Evolutionary conservation across 2,113 vertebrate genomes (phyloP).

Genomic region (Melanocharis versteri): DNA sequence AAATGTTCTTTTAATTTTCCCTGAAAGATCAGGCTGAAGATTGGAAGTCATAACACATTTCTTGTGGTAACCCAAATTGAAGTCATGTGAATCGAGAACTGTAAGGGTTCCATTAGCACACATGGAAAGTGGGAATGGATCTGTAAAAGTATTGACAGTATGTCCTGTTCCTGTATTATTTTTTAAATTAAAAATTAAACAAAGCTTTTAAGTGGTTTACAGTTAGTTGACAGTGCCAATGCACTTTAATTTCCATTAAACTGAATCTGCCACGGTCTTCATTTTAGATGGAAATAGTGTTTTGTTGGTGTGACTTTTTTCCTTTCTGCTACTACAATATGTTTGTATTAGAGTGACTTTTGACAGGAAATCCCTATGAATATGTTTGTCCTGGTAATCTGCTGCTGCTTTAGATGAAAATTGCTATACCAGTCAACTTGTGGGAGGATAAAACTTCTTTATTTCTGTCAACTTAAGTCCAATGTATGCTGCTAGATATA

Average conservation of each 20-base stretch:
- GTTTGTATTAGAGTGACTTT: slow-evolving; percentile 29
- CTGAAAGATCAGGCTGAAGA: neutral
- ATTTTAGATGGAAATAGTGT: slow-evolving; percentile 59
- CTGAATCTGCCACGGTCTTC: slow-evolving; percentile 43
- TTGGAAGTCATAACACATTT: neutral
- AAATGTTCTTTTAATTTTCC: neutral
- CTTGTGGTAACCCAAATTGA: neutral
- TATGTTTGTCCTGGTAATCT: slow-evolving; percentile 38
- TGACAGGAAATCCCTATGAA: slow-evolving; percentile 57
- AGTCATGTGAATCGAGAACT: neutral
- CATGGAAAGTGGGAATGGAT: slow-evolving; percentile 13
- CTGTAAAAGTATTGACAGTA: slow-evolving; percentile 36
- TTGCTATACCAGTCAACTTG: neutral
- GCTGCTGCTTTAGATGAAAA: slow-evolving; percentile 20
- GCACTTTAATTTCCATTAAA: slow-evolving; percentile 62
- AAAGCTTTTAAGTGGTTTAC: slow-evolving; percentile 57
- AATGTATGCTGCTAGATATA: neutral
- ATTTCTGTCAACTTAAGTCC: neutral
- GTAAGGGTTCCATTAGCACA: slow-evolving; percentile 35
- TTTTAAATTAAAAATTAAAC: slow-evolving; percentile 66
- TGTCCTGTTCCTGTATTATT: neutral
- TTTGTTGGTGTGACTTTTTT: slow-evolving; percentile 67
- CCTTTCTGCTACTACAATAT: slow-evolving; percentile 58
- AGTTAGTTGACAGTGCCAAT: slow-evolving; percentile 44
- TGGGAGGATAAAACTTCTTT: neutral